Evolutionary conservation across 2,113 vertebrate genomes (phyloP).

Genomic region (Heterochromis multidens): DNA sequence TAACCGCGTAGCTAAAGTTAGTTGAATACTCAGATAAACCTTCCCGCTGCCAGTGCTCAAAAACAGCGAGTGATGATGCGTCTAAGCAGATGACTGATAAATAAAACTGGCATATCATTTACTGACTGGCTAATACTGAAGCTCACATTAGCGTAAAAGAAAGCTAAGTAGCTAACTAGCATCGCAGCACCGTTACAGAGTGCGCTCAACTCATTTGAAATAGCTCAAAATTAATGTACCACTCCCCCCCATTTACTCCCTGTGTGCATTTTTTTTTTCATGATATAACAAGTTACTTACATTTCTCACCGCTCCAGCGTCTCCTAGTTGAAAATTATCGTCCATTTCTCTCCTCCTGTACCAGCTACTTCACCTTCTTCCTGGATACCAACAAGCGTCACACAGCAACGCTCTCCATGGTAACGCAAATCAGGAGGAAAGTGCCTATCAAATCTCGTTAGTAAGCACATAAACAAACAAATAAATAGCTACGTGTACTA

Average conservation of each 20-base stretch:
- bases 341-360: slow-evolving; percentile 74
- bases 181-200: neutral
- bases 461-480: neutral
- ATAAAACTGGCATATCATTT: neutral
- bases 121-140: neutral
- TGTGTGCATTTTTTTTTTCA: neutral
- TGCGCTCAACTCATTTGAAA: neutral
- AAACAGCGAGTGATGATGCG: rapidly evolving
- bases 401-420: slow-evolving; percentile 70
- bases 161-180: slow-evolving; percentile 33
- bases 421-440: slow-evolving; percentile 33
- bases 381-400: slow-evolving; percentile 67
- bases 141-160: neutral
- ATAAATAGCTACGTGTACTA: rapidly evolving
- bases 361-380: slow-evolving; percentile 51
- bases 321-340: slow-evolving; percentile 71
- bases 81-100: neutral
- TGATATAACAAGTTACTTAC: slow-evolving; percentile 44
- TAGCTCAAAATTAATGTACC: rapidly evolving
- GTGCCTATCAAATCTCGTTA: neutral
- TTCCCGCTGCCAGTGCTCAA: neutral
- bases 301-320: slow-evolving; percentile 59
- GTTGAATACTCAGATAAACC: neutral
- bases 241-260: neutral
- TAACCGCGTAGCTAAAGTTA: neutral